A percentile compares a stretch with the other conserved stretches of the same genome.
Conservation (phyloP, 2,797 vertebrate species). For the Iguana delicatissima region DNA sequence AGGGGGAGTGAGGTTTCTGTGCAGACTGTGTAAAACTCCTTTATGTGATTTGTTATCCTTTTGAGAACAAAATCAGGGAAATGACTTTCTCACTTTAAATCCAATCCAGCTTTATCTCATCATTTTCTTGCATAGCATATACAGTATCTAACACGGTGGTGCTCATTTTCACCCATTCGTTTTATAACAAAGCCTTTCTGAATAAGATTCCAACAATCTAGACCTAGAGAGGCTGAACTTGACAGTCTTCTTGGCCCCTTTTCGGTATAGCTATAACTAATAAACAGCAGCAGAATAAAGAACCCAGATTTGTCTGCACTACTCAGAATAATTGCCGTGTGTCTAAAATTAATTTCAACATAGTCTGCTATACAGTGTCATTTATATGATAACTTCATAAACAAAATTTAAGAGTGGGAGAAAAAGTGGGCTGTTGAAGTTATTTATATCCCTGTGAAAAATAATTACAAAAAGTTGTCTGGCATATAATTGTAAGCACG, state of each 20-base stretch:
- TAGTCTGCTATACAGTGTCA: neutral
- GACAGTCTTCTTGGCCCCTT: constrained; percentile 3
- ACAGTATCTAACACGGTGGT: neutral
- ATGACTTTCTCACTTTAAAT: neutral
- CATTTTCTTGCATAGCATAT: neutral
- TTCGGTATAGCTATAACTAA: neutral
- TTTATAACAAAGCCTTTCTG: neutral
- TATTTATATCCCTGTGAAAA: constrained; percentile 16
- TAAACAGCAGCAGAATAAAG: constrained; percentile 29
- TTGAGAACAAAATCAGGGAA: neutral
- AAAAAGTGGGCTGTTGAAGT: accelerated
- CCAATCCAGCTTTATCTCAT: neutral
- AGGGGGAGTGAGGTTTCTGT: neutral
- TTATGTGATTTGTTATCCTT: neutral
- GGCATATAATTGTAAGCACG: neutral
- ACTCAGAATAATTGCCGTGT: neutral
- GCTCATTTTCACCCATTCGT: neutral
- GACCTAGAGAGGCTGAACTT: constrained; percentile 28
- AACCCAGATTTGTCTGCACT: constrained; percentile 21
- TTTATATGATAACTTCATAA: constrained; percentile 3
- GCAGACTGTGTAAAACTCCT: neutral
- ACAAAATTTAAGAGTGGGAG: neutral
- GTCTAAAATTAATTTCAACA: constrained; percentile 9
- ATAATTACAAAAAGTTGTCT: neutral
- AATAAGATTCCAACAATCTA: constrained; percentile 4